Conservation (phyloP, 2,113 vertebrate species). For the Uropsilus gracilis region DNA sequence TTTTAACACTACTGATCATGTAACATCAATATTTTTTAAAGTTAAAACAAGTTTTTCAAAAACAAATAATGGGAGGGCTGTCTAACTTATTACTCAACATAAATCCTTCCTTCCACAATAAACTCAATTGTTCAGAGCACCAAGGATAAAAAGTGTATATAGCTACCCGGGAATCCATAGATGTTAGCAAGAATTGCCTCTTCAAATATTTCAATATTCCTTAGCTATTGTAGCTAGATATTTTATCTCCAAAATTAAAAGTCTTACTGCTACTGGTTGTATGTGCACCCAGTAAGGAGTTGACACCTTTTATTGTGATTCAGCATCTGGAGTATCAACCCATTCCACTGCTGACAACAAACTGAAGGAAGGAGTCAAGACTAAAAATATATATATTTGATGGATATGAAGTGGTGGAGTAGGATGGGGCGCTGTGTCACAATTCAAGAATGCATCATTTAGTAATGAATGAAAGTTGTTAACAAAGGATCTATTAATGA, state of each 20-base stretch:
- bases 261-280: not conserved
- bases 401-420: not conserved
- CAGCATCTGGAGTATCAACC: not conserved
- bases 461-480: not conserved
- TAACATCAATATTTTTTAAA: not conserved
- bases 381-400: not conserved
- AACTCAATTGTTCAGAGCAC: not conserved
- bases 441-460: not conserved
- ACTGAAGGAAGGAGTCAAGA: not conserved
- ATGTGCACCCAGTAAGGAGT: not conserved
- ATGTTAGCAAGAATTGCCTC: not conserved
- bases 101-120: not conserved
- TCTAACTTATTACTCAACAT: not conserved
- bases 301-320: not conserved
- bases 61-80: not conserved
- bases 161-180: not conserved
- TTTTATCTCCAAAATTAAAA: not conserved
- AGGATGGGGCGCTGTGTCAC: not conserved
- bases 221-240: not conserved
- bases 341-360: not conserved
- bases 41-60: conserved; percentile 19
- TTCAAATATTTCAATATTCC: conserved; percentile 15
- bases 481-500: conserved; percentile 18
- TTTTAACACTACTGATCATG: not conserved
- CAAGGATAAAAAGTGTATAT: not conserved